Conservation (phyloP, 2,113 vertebrate genomes). For the Sinocyclocheilus maitianheensis region DNA sequence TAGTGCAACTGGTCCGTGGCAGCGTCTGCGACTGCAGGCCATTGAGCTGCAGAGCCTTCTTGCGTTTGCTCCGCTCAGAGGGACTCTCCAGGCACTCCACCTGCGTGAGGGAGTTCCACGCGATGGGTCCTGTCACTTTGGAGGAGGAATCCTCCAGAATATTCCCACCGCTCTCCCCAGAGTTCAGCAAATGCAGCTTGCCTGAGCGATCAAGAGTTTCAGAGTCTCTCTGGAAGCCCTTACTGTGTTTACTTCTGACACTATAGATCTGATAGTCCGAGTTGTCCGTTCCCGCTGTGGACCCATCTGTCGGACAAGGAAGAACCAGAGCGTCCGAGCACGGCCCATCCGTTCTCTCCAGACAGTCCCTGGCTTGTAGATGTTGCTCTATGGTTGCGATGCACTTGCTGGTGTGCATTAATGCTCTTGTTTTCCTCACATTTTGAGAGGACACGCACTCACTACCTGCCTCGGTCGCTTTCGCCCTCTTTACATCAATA, state of each 20-base stretch:
- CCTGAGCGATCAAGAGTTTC: conserved; percentile 63
- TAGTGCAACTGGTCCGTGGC: conserved; percentile 72
- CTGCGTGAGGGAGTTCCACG: conserved; percentile 78
- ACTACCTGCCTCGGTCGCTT: conserved; percentile 60
- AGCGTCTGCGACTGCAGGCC: conserved; percentile 80
- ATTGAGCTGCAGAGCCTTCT: conserved; percentile 83
- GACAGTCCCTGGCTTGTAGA: conserved; percentile 49
- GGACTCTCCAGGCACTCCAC: conserved; percentile 84
- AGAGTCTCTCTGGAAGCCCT: conserved; percentile 68
- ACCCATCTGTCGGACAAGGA: conserved; percentile 72
- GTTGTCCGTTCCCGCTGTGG: conserved; percentile 57
- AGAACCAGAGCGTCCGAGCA: conserved; percentile 74
- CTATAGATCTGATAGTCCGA: conserved; percentile 75
- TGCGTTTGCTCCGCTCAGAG: conserved; percentile 74
- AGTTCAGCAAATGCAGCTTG: conserved; percentile 82
- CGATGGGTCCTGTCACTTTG: conserved; percentile 73
- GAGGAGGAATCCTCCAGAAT: conserved; percentile 73
- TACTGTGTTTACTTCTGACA: conserved; percentile 65
- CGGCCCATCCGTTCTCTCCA: conserved; percentile 71
- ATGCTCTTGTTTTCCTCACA: conserved; percentile 74
- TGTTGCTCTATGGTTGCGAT: conserved; percentile 76
- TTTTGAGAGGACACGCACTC: conserved; percentile 52
- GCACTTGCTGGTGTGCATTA: conserved; percentile 78
- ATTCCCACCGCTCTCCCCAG: conserved; percentile 81
- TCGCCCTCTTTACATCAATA: conserved; percentile 75